phyloP scores from a whole-genome alignment of 1,140 invertebrate species.

The Ceratosolen fusciceps region DNA sequence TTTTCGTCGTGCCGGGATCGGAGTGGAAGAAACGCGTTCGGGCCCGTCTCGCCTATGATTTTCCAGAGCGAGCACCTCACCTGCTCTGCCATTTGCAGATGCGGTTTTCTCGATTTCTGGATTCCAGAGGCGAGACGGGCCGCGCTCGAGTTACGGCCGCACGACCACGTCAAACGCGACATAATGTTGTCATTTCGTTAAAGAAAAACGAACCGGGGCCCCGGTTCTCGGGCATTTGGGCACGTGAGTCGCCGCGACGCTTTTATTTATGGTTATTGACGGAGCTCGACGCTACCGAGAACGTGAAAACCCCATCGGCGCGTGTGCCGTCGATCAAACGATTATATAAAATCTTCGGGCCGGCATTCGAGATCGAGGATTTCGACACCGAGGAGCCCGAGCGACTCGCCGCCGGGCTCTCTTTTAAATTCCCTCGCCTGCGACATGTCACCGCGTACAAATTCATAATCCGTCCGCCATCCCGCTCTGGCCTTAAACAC shows the following conservation, averaged over 20 bases:
- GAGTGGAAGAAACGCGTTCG: neutral
- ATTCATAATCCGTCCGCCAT: too few species aligned
- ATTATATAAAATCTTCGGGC: neutral
- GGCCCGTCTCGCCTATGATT: constrained; percentile 8
- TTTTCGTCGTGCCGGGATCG: constrained; percentile 19
- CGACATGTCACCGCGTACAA: too few species aligned
- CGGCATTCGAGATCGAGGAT: too few species aligned
- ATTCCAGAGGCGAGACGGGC: constrained; percentile 45
- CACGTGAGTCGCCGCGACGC: neutral
- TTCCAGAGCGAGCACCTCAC: neutral
- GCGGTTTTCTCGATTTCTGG: constrained; percentile 44
- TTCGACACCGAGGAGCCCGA: too few species aligned
- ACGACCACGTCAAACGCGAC: constrained; percentile 15
- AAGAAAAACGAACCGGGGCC: neutral
- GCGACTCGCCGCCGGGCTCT: too few species aligned
- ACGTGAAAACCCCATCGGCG: too few species aligned
- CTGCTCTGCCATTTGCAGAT: constrained; percentile 29
- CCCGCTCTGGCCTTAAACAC: too few species aligned
- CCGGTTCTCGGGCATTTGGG: neutral
- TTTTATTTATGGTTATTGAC: neutral
- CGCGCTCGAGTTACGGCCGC: neutral
- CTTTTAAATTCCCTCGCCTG: too few species aligned
- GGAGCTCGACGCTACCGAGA: neutral
- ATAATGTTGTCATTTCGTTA: constrained; percentile 39
- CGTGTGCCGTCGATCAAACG: neutral